A percentile compares a stretch with the other conserved stretches of the same genome.
Conservation (phyloP, 2,888 invertebrate species). For the Dryadula phaetusa region DNA sequence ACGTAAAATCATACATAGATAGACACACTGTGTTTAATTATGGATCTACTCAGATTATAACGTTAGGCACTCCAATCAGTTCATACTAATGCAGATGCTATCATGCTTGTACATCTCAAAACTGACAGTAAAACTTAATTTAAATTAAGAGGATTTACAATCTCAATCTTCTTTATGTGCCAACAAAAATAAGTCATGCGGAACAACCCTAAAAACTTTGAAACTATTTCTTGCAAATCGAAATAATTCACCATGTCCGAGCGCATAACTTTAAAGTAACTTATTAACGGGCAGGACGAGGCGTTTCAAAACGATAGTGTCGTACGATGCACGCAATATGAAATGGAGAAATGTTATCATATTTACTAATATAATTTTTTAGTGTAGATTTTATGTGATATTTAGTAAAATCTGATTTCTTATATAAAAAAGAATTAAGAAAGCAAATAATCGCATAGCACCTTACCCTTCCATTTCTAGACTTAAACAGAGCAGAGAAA, state of each 20-base stretch:
- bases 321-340: constrained; percentile 57
- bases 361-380: constrained; percentile 71
- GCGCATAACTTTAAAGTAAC: constrained; percentile 64
- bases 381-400: constrained; percentile 4
- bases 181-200: constrained; percentile 63
- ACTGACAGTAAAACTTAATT: background rate
- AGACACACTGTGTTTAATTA: too few species aligned
- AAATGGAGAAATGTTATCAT: constrained; percentile 67
- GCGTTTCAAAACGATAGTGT: constrained; percentile 56
- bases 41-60: background rate
- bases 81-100: background rate
- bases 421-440: too few species aligned
- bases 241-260: constrained; percentile 69
- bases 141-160: constrained; percentile 33
- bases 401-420: too few species aligned
- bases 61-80: background rate
- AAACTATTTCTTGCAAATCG: constrained; percentile 74
- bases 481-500: too few species aligned
- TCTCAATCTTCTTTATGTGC: constrained; percentile 52
- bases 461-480: too few species aligned
- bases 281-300: constrained; percentile 59
- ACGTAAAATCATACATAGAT: too few species aligned
- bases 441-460: too few species aligned
- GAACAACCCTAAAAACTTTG: constrained; percentile 68
- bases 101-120: background rate